phyloP scores from a whole-genome alignment of 1,140 invertebrate genomes.

The Tigriopus japonicus region DNA sequence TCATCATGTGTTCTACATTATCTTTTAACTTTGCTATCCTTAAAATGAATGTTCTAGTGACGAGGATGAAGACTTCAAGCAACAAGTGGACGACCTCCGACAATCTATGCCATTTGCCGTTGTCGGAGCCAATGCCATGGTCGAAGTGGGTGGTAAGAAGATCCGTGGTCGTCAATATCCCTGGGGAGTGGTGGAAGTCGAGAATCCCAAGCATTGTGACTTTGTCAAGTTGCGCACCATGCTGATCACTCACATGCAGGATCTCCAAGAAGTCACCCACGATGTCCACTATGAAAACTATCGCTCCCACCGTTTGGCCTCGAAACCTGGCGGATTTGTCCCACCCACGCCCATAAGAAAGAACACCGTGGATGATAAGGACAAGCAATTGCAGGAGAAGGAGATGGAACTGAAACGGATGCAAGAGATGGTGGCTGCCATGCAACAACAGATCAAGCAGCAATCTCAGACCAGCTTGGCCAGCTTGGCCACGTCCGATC shows the following conservation, averaged over 20 bases:
- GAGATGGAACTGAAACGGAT: constrained; percentile 56
- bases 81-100: constrained; percentile 20
- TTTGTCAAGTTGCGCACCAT: constrained; percentile 40
- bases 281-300: constrained; percentile 39
- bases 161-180: constrained; percentile 36
- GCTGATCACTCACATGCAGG: constrained; percentile 21
- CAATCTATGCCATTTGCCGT: constrained; percentile 27
- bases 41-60: constrained; percentile 18
- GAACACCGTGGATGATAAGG: constrained; percentile 17
- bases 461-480: constrained; percentile 10
- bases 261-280: constrained; percentile 26
- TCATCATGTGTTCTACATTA: too few relatives aligned
- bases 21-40: neutral
- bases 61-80: constrained; percentile 27
- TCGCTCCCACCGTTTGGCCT: constrained; percentile 16
- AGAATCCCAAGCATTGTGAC: constrained; percentile 43
- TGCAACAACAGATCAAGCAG: constrained; percentile 14
- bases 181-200: constrained; percentile 44
- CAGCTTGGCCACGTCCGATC: neutral
- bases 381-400: constrained; percentile 25
- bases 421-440: constrained; percentile 34
- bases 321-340: neutral
- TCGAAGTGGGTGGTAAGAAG: constrained; percentile 27
- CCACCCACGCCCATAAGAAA: neutral
- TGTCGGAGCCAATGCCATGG: constrained; percentile 31